Percentiles rank a stretch among this genome's conserved stretches.
Conservation (phyloP, 1,140 invertebrate genomes). For the Drosophila sp. region DNA sequence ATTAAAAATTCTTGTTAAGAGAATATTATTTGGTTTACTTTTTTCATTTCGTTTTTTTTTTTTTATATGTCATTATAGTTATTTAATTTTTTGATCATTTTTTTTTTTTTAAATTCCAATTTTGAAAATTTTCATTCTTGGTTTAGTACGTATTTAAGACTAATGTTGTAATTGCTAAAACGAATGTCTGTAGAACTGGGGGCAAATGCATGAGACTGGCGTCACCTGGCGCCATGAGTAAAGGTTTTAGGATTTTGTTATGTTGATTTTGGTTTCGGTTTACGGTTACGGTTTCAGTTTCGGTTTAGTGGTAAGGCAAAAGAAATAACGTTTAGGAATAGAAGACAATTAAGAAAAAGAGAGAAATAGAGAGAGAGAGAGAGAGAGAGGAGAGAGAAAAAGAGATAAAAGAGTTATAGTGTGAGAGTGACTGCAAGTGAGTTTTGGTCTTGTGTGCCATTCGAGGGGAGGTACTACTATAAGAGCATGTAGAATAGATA, state of each 20-base stretch:
- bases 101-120: slow-evolving; percentile 65
- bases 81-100: slow-evolving; percentile 23
- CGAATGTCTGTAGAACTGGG: slow-evolving; percentile 73
- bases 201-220: slow-evolving; percentile 72
- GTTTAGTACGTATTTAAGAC: slow-evolving; percentile 68
- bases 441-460: slow-evolving; percentile 50
- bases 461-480: slow-evolving; percentile 15
- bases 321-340: slow-evolving; percentile 72
- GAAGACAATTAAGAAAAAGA: slow-evolving; percentile 59
- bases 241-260: slow-evolving; percentile 35
- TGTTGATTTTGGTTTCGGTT: slow-evolving; percentile 31
- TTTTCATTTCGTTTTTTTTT: slow-evolving; percentile 31
- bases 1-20: slow-evolving; percentile 60
- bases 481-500: no score
- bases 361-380: slow-evolving; percentile 54
- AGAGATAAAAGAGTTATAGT: slow-evolving; percentile 64
- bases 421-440: slow-evolving; percentile 50
- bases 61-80: slow-evolving; percentile 53
- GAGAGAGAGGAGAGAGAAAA: slow-evolving; percentile 46
- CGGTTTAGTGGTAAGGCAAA: slow-evolving; percentile 59
- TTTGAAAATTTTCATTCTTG: slow-evolving; percentile 52
- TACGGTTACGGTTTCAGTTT: slow-evolving; percentile 9
- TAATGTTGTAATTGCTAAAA: slow-evolving; percentile 76
- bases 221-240: slow-evolving; percentile 69
- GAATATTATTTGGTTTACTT: slow-evolving; percentile 44